Base-by-base conservation (phyloP, 2,888 invertebrate genomes). In the Ptilodon capucinus region DNA sequence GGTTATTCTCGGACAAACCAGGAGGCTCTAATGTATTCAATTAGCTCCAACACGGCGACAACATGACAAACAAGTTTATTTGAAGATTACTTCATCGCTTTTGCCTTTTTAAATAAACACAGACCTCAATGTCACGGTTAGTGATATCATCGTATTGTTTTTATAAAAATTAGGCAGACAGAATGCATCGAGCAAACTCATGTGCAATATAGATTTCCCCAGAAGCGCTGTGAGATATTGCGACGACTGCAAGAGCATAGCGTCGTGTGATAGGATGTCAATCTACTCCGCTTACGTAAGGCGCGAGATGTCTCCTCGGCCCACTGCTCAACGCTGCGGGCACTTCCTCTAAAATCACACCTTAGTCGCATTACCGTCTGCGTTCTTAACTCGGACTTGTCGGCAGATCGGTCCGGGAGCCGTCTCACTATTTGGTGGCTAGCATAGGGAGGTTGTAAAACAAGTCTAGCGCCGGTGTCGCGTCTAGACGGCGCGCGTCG, bases 401-500 rank as follows among this genome's bases (percentile, higher is more conserved):
- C 49, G 79, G 56, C 49, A 53, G 84, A 87, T 76, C 57, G 66
- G 77, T 87, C 74, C 52, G 64, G 62, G 53, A 57, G 51, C 55
- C 54, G 44, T 44, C 49, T 51, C 59, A 60, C 60, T 54, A 68
- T 45, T 68, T 57, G 52, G 55, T 51, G 57, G 59, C 54, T 54
- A 57, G 63, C n/a, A n/a, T 56, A 54, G 70, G 77, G 68, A 60
- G 56, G 84, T 88, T 74, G 82, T 70, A 64, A 64, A 74, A 88
- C 85, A 55, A 76, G 85, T 90, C 81, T 84, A 78, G 81, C 67
- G 66, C 70, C 70, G 65, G 66, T 64, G 84, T 90, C 78, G 86
- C 64, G 90, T 91, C 90, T 91, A 91, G 90, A 91, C 90, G 81
- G 74, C 54, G 77, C 73, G 78, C 76, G 78, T 71, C 74, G 82